Evolutionary conservation across 2,888 invertebrate species (phyloP).

Genomic region (Lordiphosa fenestrarum): DNA sequence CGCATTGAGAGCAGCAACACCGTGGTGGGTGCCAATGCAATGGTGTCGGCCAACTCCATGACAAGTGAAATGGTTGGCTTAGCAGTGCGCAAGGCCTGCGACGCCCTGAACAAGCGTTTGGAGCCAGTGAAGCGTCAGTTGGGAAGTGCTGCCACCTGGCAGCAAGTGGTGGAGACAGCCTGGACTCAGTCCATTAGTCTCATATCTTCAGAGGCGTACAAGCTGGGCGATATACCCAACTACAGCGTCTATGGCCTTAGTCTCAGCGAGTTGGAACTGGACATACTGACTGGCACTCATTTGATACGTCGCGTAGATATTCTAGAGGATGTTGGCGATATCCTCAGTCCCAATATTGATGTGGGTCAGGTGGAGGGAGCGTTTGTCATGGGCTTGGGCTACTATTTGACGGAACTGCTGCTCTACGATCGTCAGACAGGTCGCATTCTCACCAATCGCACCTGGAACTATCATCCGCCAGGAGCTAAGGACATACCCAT

Average conservation of each 20-base stretch:
- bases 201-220: slow-evolving; percentile 83
- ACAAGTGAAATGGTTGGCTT: slow-evolving; percentile 85
- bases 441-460: slow-evolving; percentile 86
- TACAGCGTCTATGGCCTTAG: slow-evolving; percentile 85
- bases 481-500: slow-evolving; percentile 89
- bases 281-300: slow-evolving; percentile 89
- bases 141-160: slow-evolving; percentile 81
- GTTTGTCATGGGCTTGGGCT: slow-evolving; percentile 89
- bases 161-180: slow-evolving; percentile 72
- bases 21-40: slow-evolving; percentile 82
- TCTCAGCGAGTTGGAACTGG: slow-evolving; percentile 87
- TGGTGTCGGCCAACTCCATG: slow-evolving; percentile 83
- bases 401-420: slow-evolving; percentile 87
- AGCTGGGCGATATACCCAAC: slow-evolving; percentile 81
- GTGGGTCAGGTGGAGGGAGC: slow-evolving; percentile 90
- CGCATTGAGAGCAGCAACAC: slow-evolving; percentile 51
- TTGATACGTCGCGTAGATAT: slow-evolving; percentile 86
- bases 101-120: slow-evolving; percentile 83
- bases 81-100: slow-evolving; percentile 84
- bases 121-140: slow-evolving; percentile 82
- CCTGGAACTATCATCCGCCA: slow-evolving; percentile 91
- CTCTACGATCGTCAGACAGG: slow-evolving; percentile 85
- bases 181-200: slow-evolving; percentile 81
- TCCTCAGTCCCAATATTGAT: slow-evolving; percentile 87
- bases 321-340: slow-evolving; percentile 87